These are phyloP conservation scores for Chrysopilus asiliformis DNA, from an alignment of 2,888 invertebrate genomes.

Conservation along the genomic window DNA sequence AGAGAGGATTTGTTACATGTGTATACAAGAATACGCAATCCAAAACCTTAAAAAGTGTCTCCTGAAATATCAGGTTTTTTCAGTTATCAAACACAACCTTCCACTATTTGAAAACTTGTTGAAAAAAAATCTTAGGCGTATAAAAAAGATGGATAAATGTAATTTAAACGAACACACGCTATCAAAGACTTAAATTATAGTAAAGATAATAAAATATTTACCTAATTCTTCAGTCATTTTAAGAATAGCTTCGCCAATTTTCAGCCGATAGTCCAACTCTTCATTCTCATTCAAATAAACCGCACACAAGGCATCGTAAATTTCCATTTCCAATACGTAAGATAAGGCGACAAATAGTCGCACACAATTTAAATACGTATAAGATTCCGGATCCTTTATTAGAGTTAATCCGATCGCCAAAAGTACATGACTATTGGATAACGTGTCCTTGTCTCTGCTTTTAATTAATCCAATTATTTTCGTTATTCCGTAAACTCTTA, in stretches of 20 bases:
- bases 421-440: conserved; percentile 26
- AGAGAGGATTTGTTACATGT: too few species aligned
- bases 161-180: too few species aligned
- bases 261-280: conserved; percentile 27
- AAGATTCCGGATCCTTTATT: conserved; percentile 30
- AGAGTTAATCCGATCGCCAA: conserved; percentile 28
- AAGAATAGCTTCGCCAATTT: conserved; percentile 32
- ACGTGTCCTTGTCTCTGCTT: conserved; percentile 21
- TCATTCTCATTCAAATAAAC: conserved; percentile 28
- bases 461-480: conserved; percentile 26
- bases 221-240: conserved; percentile 30
- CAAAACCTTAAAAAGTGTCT: too few species aligned
- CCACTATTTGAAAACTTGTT: too few species aligned
- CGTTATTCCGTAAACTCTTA: conserved; percentile 32
- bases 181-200: too few species aligned
- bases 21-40: too few species aligned
- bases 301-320: conserved; percentile 28
- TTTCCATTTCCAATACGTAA: conserved; percentile 26
- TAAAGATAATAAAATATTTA: conserved; percentile 11
- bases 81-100: too few species aligned
- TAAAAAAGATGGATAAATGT: not conserved
- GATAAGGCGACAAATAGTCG: conserved; percentile 27
- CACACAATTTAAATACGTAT: conserved; percentile 33
- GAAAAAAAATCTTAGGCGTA: not conserved
- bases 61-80: too few species aligned